Percentiles rank a stretch among this genome's conserved stretches.
Conservation (phyloP, 2,113 vertebrate genomes). For the Sinocyclocheilus rhinocerous region DNA sequence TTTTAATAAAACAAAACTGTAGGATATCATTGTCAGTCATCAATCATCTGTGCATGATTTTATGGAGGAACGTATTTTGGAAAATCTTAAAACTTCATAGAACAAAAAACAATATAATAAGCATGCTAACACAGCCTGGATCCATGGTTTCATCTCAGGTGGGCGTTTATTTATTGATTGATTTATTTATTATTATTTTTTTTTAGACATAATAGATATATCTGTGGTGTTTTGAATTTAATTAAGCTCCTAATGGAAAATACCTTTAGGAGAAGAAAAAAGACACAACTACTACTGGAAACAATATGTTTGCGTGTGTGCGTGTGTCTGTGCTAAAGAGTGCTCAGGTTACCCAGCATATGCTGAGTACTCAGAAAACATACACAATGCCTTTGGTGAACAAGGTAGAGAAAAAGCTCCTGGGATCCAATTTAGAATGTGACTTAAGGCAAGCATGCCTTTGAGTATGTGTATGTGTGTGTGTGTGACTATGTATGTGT, state of each 20-base stretch:
- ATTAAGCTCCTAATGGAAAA: slow-evolving; percentile 89
- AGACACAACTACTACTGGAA: slow-evolving; percentile 69
- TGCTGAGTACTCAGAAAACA: slow-evolving; percentile 87
- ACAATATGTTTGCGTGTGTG: slow-evolving; percentile 60
- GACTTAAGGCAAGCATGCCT: slow-evolving; percentile 86
- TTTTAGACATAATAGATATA: slow-evolving; percentile 70
- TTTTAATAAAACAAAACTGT: slow-evolving; percentile 39
- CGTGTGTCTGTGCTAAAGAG: slow-evolving; percentile 64
- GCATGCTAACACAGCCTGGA: neutral
- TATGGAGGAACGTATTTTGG: slow-evolving; percentile 39
- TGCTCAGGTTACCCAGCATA: slow-evolving; percentile 87
- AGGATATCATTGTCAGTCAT: slow-evolving; percentile 42
- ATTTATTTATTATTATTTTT: neutral
- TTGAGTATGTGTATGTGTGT: slow-evolving; percentile 59
- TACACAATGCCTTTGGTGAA: slow-evolving; percentile 86
- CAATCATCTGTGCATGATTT: slow-evolving; percentile 45
- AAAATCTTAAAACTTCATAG: neutral
- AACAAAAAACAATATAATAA: slow-evolving; percentile 41
- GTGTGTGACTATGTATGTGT: slow-evolving; percentile 46
- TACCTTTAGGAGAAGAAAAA: slow-evolving; percentile 70
- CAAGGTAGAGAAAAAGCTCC: slow-evolving; percentile 86
- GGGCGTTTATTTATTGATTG: slow-evolving; percentile 55
- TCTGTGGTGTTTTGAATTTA: slow-evolving; percentile 84
- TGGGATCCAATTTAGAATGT: slow-evolving; percentile 94
- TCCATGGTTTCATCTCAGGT: slow-evolving; percentile 53